A percentile compares a stretch with the other conserved stretches of the same genome.
phyloP scores from a whole-genome alignment of 2,888 invertebrate genomes.

The Cistogaster globosa region DNA sequence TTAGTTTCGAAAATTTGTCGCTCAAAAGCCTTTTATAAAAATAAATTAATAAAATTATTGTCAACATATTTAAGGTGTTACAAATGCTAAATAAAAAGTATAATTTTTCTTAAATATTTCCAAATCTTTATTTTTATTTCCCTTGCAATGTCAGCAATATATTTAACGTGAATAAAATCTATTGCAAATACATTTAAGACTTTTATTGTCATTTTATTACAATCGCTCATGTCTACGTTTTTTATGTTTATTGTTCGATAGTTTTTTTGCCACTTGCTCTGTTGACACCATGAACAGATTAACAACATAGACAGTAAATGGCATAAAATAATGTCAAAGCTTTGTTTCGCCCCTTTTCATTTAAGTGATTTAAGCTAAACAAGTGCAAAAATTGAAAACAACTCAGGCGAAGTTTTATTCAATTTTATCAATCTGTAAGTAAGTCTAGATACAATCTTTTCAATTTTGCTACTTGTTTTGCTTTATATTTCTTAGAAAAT shows the following conservation, averaged over 20 bases:
- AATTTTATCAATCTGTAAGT: constrained; percentile 51
- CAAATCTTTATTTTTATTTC: neutral
- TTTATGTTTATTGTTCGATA: neutral
- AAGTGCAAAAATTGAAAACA: constrained; percentile 51
- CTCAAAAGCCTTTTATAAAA: too few species aligned
- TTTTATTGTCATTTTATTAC: neutral
- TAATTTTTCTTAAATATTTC: too few species aligned
- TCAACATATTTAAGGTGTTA: too few species aligned
- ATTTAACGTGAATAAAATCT: too few species aligned
- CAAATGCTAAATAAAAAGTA: too few species aligned
- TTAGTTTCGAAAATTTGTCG: too few species aligned
- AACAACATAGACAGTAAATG: constrained; percentile 12
- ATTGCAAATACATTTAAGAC: neutral
- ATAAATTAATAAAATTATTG: too few species aligned
- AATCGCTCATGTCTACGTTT: neutral
- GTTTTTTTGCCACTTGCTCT: constrained; percentile 2
- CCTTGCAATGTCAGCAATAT: neutral
- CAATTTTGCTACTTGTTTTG: neutral
- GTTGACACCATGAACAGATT: constrained; percentile 16
- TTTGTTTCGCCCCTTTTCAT: constrained; percentile 37
- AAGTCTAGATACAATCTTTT: constrained; percentile 39
- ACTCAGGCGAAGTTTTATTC: constrained; percentile 61
- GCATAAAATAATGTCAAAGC: constrained; percentile 37
- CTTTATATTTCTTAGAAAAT: too few species aligned
- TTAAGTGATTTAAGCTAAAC: constrained; percentile 4